A percentile compares a stretch with the other conserved stretches of the same genome.
Evolutionary conservation across 2,797 vertebrate genomes (phyloP).

Genomic region (Lycodopsis pacificus): DNA sequence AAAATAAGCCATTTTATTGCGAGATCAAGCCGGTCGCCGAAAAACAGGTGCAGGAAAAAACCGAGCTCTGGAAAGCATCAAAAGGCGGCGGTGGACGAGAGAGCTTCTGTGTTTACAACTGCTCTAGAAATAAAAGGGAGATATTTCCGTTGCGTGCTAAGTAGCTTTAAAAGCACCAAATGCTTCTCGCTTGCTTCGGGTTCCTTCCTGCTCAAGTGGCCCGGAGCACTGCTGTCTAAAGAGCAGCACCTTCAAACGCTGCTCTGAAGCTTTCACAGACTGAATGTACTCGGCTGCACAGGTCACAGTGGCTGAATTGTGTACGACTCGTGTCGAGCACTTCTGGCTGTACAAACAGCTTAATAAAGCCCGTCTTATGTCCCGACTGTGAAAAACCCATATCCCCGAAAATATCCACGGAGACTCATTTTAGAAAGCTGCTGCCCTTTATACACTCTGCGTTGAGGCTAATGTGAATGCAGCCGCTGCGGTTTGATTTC

Average conservation of each 20-base stretch:
- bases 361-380: conserved; percentile 57
- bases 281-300: conserved; percentile 44
- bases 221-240: background rate
- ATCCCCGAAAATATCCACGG: conserved; percentile 37
- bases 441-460: conserved; percentile 25
- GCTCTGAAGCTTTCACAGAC: conserved; percentile 18
- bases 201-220: conserved; percentile 29
- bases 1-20: conserved; percentile 59
- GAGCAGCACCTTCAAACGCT: conserved; percentile 14
- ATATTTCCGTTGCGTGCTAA: conserved; percentile 33
- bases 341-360: conserved; percentile 55
- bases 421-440: conserved; percentile 53
- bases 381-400: conserved; percentile 35
- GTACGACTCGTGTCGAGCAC: conserved; percentile 42
- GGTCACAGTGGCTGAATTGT: conserved; percentile 60
- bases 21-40: conserved; percentile 53
- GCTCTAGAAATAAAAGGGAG: conserved; percentile 45
- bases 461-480: conserved; percentile 9
- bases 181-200: conserved; percentile 17
- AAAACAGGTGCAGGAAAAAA: conserved; percentile 54
- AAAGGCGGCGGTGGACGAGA: conserved; percentile 19
- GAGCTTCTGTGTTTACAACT: conserved; percentile 39
- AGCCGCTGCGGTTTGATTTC: conserved; percentile 18
- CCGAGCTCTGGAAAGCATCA: conserved; percentile 43
- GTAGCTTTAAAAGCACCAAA: conserved; percentile 34